Evolutionary conservation across 2,888 invertebrate genomes (phyloP).

Genomic region (Matsumyia berberina): DNA sequence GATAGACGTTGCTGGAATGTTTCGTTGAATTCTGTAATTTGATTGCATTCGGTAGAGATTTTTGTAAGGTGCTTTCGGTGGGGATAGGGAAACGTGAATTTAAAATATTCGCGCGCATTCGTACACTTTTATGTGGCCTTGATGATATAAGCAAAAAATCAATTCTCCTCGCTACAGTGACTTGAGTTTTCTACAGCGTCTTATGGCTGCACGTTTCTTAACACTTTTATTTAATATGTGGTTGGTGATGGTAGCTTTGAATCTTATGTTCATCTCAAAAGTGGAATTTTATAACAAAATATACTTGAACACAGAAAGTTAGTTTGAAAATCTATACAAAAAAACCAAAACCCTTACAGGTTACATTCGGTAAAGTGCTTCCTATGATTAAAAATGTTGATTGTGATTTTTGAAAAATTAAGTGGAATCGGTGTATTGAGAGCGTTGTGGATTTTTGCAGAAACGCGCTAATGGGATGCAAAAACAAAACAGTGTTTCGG

Average conservation of each 20-base stretch:
- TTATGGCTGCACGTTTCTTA: conserved; percentile 43
- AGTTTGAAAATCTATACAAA: neutral
- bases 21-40: conserved; percentile 59
- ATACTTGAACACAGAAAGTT: conserved; percentile 3
- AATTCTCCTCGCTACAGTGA: conserved; percentile 49
- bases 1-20: conserved; percentile 49
- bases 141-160: conserved; percentile 45
- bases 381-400: neutral
- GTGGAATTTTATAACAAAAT: conserved; percentile 8
- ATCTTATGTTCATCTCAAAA: conserved; percentile 40
- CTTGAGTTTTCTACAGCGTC: conserved; percentile 56
- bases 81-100: conserved; percentile 42
- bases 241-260: conserved; percentile 51
- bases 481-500: neutral
- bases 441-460: conserved; percentile 11
- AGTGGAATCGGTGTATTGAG: conserved; percentile 10
- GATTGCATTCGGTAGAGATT: conserved; percentile 57
- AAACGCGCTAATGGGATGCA: neutral
- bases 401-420: neutral
- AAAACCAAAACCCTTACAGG: neutral
- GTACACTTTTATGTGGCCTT: conserved; percentile 52
- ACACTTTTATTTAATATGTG: conserved; percentile 60
- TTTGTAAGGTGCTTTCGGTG: conserved; percentile 35
- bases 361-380: conserved; percentile 5
- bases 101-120: conserved; percentile 64